Evolutionary conservation across 2,797 vertebrate genomes (phyloP).

Genomic region (Simalia tracyae): DNA sequence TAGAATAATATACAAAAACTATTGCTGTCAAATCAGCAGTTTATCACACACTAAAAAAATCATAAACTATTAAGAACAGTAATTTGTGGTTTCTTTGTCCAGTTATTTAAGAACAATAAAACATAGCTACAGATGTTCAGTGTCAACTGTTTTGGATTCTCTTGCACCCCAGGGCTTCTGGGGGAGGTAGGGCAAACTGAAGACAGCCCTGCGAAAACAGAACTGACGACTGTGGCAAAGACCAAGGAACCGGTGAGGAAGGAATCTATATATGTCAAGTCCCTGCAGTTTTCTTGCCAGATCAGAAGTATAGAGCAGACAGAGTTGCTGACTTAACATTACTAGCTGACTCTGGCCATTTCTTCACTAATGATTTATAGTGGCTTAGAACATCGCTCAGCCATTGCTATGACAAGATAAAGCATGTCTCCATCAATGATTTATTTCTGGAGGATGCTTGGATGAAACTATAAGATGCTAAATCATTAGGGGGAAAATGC

Average conservation of each 20-base stretch:
- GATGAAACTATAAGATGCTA: background rate
- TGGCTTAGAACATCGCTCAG: background rate
- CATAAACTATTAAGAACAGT: background rate
- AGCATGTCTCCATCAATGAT: background rate
- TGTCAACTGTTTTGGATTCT: conserved; percentile 26
- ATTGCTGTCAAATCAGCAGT: background rate
- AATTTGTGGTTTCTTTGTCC: background rate
- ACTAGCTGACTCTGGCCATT: background rate
- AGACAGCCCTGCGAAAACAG: too few relatives aligned
- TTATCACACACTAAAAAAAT: background rate
- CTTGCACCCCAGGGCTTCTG: background rate
- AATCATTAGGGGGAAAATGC: background rate
- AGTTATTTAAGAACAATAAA: conserved; percentile 33
- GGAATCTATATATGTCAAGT: background rate
- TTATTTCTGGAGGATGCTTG: background rate
- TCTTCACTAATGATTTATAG: background rate
- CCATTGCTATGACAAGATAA: background rate
- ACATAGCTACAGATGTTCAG: conserved; percentile 44
- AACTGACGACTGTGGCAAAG: too few relatives aligned
- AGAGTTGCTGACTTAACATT: background rate
- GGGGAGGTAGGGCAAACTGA: too few relatives aligned
- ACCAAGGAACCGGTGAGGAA: too few relatives aligned
- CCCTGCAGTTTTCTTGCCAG: background rate
- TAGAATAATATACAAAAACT: background rate
- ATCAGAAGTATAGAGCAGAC: background rate